A percentile compares a stretch with the other conserved stretches of the same genome.
Evolutionary conservation across 2,888 invertebrate genomes (phyloP).

Genomic region (Autographa gamma): DNA sequence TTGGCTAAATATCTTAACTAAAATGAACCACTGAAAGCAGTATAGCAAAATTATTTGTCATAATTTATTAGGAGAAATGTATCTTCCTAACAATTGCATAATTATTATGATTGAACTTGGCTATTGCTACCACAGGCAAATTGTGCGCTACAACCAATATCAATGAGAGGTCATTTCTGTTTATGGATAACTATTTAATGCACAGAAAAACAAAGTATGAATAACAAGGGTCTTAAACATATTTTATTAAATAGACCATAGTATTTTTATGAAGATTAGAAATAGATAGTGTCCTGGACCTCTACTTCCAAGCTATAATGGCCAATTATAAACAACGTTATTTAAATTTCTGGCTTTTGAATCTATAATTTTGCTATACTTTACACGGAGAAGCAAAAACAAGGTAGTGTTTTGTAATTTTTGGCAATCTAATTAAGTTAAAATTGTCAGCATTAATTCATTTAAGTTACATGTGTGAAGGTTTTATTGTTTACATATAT

Average conservation of each 20-base stretch:
- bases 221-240: too few species aligned
- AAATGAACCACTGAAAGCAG: conserved; percentile 35
- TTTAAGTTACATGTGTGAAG: conserved; percentile 14
- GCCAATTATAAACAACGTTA: not conserved
- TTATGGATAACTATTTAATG: too few species aligned
- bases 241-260: too few species aligned
- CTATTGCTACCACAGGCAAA: too few species aligned
- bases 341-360: not conserved
- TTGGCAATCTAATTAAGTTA: conserved; percentile 38
- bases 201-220: too few species aligned
- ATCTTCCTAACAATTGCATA: too few species aligned
- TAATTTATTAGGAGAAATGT: too few species aligned
- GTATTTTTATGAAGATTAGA: too few species aligned
- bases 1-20: conserved; percentile 63
- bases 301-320: not conserved
- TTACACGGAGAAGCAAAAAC: conserved; percentile 56
- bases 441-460: conserved; percentile 27
- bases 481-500: conserved; percentile 31
- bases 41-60: conserved; percentile 44
- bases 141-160: too few species aligned
- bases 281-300: not conserved
- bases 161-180: too few species aligned
- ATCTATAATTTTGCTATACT: conserved; percentile 53
- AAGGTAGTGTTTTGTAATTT: conserved; percentile 36
- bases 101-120: too few species aligned